A percentile compares a stretch with the other conserved stretches of the same genome.
Conservation (phyloP, 2,888 invertebrate species). For the Deilephila porcellus region DNA sequence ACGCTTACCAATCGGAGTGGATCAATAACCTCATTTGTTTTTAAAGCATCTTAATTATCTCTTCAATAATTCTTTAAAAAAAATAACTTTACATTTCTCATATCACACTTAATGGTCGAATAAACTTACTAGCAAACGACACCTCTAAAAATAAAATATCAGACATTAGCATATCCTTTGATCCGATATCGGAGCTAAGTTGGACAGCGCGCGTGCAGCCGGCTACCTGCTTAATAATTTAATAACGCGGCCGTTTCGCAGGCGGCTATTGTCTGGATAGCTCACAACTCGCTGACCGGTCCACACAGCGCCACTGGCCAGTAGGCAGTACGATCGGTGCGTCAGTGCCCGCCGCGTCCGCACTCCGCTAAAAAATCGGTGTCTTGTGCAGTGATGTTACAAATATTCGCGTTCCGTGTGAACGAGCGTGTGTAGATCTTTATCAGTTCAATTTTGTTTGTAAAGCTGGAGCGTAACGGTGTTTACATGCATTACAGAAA, state of each 20-base stretch:
- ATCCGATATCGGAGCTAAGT: neutral
- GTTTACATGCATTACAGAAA: constrained; percentile 84
- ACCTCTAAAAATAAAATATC: neutral
- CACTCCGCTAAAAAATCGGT: constrained; percentile 56
- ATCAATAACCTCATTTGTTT: too few relatives aligned
- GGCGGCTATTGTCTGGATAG: constrained; percentile 64
- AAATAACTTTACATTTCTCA: too few relatives aligned
- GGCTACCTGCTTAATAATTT: constrained; percentile 69
- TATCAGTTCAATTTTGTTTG: constrained; percentile 61
- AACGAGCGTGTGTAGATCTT: constrained; percentile 53
- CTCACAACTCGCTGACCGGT: constrained; percentile 61
- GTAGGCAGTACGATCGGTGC: constrained; percentile 62
- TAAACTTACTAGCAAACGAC: neutral
- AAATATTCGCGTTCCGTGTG: constrained; percentile 49
- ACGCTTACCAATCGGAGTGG: too few relatives aligned
- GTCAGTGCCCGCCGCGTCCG: constrained; percentile 66
- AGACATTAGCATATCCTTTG: constrained; percentile 4
- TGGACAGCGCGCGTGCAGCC: constrained; percentile 24
- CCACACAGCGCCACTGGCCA: constrained; percentile 48
- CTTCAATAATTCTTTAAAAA: too few relatives aligned
- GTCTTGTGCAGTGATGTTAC: constrained; percentile 53
- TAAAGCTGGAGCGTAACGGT: constrained; percentile 82
- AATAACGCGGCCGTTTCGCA: constrained; percentile 67
- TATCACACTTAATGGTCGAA: neutral
- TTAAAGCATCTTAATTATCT: too few relatives aligned